Conservation (phyloP, 2,888 invertebrate genomes). For the Dicyrtoma fusca region DNA sequence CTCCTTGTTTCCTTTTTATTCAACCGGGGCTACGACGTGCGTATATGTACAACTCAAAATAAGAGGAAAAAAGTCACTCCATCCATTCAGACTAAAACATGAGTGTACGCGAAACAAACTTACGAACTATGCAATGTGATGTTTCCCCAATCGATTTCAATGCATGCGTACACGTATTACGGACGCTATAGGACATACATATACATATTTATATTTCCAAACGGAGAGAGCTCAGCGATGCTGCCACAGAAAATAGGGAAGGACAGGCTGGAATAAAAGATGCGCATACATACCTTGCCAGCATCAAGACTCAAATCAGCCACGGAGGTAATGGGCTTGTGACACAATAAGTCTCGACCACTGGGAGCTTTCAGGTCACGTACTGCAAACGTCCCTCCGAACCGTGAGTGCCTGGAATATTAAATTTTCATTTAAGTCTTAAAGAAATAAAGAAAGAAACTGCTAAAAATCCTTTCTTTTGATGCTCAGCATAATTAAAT, state of each 20-base stretch:
- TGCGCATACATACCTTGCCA: conserved; percentile 65
- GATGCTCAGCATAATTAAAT: no score
- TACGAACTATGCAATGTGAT: not conserved
- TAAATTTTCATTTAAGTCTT: conserved; percentile 25
- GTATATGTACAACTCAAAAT: not conserved
- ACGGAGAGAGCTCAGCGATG: not conserved
- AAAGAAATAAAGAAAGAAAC: not conserved
- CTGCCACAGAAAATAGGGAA: not conserved
- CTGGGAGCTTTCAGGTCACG: conserved; percentile 92
- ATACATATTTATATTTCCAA: not conserved
- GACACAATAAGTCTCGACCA: conserved; percentile 82
- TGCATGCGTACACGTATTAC: not conserved
- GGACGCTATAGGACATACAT: no score
- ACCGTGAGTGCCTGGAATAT: conserved; percentile 77
- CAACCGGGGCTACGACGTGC: conserved; percentile 14
- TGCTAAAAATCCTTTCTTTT: not conserved
- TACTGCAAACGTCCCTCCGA: conserved; percentile 91
- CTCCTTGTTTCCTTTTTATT: conserved; percentile 29
- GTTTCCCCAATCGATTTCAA: conserved; percentile 20
- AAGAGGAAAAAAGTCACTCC: conserved; percentile 5
- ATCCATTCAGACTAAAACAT: not conserved
- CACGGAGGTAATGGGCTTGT: conserved; percentile 80
- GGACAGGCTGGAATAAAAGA: conserved; percentile 21
- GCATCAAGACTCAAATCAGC: conserved; percentile 77
- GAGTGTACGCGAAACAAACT: not conserved